Evolutionary conservation across 2,113 vertebrate genomes (phyloP), one percentile per base, ranked within the genome.

Genomic region (Nycticorax nycticorax): DNA sequence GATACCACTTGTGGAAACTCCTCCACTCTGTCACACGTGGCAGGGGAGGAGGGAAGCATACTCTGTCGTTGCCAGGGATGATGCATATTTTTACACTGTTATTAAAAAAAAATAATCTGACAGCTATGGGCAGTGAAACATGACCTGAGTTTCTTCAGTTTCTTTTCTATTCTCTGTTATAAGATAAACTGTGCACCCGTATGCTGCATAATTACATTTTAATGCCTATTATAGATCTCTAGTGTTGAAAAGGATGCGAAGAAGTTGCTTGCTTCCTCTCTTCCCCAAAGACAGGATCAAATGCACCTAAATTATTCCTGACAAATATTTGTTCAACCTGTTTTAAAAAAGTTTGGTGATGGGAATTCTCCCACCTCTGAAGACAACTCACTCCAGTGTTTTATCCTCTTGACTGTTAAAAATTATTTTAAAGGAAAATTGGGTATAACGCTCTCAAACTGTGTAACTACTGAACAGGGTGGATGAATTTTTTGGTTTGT

Each of bases 11-110:
- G 43, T 52, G 45, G 67, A 73, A 91, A 59, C 3, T 63, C 19
- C 27, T 89, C 8, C 6, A 14, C 26, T 55, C 22, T 37, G 26
- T 39, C 12, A 39, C 21, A 7, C 0, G 0, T 59, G 43, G 15
- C 17, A 52, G 69, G 8, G 41, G 11, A 60, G 22, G 33, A 80
- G 77, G 17, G 32, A 76, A 57, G 10, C 26, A 33, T 47, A 21
- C 3, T 52, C 9, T 72, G 35, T 19, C 12, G 30, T 43, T 75
- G 28, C 39, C 53, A 81, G 43, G 63, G 10, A 84, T 53, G 27
- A 62, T 26, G 13, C 9, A 26, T 62, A 21, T 63, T 81, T 85
- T 78, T 67, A 37, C 1, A 1, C 6, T 45, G 22, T 75, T 7
- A 27, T 72, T 92, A 56, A 85, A 59, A 87, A 50, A 23, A 33